A percentile compares a stretch with the other conserved stretches of the same genome.
phyloP scores from a whole-genome alignment of 2,888 invertebrate genomes.

The Rhynchonema sp. region DNA sequence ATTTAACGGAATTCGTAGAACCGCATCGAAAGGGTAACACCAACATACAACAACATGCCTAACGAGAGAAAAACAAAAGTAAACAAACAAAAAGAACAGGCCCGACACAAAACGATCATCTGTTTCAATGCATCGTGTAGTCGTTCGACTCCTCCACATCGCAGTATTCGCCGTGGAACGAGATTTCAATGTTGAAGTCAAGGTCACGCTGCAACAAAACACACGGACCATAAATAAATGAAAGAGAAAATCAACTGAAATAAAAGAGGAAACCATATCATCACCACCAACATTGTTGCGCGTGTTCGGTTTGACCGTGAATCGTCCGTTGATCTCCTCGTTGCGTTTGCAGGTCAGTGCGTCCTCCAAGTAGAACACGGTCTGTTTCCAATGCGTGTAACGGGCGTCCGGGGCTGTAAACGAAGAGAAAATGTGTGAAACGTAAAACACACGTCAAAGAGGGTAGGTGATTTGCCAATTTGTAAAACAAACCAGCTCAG shows the following conservation, averaged over 20 bases:
- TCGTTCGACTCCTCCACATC: slow-evolving; percentile 29
- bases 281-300: slow-evolving; percentile 36
- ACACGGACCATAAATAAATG: slow-evolving; percentile 5
- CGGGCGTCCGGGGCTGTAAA: slow-evolving; percentile 65
- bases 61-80: background rate
- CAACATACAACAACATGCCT: too few relatives aligned
- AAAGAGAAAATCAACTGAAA: slow-evolving; percentile 2
- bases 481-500: too few relatives aligned
- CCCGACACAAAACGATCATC: too few relatives aligned
- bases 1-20: too few relatives aligned
- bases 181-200: slow-evolving; percentile 77
- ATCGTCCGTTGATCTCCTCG: slow-evolving; percentile 75
- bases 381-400: slow-evolving; percentile 99
- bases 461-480: too few relatives aligned
- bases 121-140: slow-evolving; percentile 37
- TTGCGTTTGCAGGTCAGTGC: slow-evolving; percentile 82
- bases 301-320: slow-evolving; percentile 83
- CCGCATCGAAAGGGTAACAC: too few relatives aligned
- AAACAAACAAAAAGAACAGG: background rate
- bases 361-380: slow-evolving; percentile 91
- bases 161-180: slow-evolving; percentile 36
- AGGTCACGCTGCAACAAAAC: slow-evolving; percentile 49
- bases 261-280: slow-evolving; percentile 8
- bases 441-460: too few relatives aligned
- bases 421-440: too few relatives aligned